Conservation (phyloP, 2,888 invertebrate genomes). For the Volucella inanis region DNA sequence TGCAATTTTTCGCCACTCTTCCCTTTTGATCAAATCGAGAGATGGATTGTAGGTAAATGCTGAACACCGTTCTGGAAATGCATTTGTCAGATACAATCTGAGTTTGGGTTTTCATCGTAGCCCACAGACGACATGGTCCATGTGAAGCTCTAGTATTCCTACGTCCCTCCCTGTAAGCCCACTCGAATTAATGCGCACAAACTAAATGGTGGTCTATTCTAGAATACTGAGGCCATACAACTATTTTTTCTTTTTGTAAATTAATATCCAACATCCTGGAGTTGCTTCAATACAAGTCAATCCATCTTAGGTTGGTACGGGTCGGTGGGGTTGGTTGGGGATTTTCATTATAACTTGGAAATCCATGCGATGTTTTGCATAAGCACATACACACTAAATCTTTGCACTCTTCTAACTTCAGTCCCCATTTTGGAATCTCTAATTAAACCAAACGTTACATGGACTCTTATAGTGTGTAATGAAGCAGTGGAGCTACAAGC, state of each 20-base stretch:
- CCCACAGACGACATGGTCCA: constrained; percentile 7
- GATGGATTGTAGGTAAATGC: neutral
- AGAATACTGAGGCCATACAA: neutral
- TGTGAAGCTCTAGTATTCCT: too few relatives aligned
- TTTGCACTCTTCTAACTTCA: constrained; percentile 1
- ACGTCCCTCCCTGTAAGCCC: neutral
- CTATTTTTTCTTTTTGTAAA: constrained; percentile 3
- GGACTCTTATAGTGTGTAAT: constrained; percentile 6
- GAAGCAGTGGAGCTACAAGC: neutral
- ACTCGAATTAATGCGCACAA: constrained; percentile 27
- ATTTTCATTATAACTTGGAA: constrained; percentile 40
- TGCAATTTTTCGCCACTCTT: too few relatives aligned
- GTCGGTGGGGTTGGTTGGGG: neutral
- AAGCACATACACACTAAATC: neutral
- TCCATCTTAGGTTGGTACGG: constrained; percentile 13
- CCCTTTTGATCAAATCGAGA: too few relatives aligned
- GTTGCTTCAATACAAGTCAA: constrained; percentile 25
- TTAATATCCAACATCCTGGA: constrained; percentile 27
- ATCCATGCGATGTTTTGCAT: constrained; percentile 31
- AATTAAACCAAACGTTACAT: constrained; percentile 41
- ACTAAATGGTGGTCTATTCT: constrained; percentile 20
- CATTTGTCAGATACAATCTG: constrained; percentile 9
- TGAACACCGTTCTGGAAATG: neutral
- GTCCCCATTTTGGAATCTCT: constrained; percentile 36
- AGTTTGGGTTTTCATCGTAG: constrained; percentile 3